phyloP scores from a whole-genome alignment of 2,797 vertebrate genomes.

The Lagorchestes hirsutus region DNA sequence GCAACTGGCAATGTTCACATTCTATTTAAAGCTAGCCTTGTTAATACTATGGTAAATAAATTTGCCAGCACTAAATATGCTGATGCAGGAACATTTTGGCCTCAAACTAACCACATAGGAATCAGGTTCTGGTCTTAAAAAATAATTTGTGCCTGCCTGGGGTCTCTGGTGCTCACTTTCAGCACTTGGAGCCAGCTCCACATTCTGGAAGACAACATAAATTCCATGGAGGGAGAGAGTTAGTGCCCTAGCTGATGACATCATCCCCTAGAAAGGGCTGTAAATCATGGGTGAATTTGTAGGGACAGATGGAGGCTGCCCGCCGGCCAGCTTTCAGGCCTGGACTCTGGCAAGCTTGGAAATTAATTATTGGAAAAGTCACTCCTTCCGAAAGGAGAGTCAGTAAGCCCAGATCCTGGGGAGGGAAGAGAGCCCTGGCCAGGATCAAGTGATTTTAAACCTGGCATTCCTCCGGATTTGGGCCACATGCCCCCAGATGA shows the following conservation, averaged over 20 bases:
- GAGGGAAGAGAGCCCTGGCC: conserved; percentile 33
- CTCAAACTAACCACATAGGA: conserved; percentile 75
- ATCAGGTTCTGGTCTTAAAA: conserved; percentile 79
- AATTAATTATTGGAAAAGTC: conserved; percentile 75
- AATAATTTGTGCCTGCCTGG: conserved; percentile 75
- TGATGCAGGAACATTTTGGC: conserved; percentile 77
- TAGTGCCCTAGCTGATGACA: conserved; percentile 81
- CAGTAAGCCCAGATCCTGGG: conserved; percentile 15
- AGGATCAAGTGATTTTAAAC: conserved; percentile 66
- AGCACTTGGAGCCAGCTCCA: conserved; percentile 79
- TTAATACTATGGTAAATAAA: conserved; percentile 67
- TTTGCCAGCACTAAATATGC: conserved; percentile 76
- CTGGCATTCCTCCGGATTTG: conserved; percentile 64
- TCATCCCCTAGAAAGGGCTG: conserved; percentile 81
- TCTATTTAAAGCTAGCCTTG: conserved; percentile 68
- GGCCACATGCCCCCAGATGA: conserved; percentile 47
- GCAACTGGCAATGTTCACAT: conserved; percentile 67
- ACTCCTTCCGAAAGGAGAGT: conserved; percentile 59
- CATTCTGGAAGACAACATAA: conserved; percentile 84
- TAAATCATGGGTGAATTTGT: conserved; percentile 82
- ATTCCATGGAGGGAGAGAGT: conserved; percentile 84
- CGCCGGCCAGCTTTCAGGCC: conserved; percentile 82
- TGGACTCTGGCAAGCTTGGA: conserved; percentile 74
- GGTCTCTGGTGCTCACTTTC: conserved; percentile 81
- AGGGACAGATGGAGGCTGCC: conserved; percentile 75